Conservation (phyloP, 2,888 invertebrate species). For the Tyria jacobaeae region DNA sequence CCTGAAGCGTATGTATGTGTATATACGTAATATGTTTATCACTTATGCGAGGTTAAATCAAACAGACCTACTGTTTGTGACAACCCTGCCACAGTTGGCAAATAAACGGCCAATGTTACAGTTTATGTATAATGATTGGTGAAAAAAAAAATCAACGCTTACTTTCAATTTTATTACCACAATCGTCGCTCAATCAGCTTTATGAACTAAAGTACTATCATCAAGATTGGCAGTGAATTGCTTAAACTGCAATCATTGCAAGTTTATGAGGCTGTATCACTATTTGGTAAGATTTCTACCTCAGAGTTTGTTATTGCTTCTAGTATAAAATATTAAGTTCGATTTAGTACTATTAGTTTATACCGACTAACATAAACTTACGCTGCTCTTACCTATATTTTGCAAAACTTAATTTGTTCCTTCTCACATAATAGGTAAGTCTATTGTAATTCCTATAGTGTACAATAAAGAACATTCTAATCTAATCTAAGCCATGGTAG, state of each 20-base stretch:
- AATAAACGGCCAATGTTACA: conserved; percentile 38
- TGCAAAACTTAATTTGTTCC: too few relatives aligned
- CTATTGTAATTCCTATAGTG: too few relatives aligned
- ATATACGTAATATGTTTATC: not conserved
- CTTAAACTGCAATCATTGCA: conserved; percentile 12
- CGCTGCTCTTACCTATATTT: too few relatives aligned
- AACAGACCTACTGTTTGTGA: not conserved
- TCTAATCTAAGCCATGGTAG: too few relatives aligned
- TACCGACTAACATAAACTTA: too few relatives aligned
- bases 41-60: not conserved
- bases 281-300: not conserved
- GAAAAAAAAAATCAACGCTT: conserved; percentile 46
- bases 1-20: not conserved
- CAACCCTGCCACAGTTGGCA: conserved; percentile 21
- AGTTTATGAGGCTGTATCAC: not conserved
- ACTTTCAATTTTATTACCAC: conserved; percentile 47
- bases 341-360: not conserved
- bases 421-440: too few relatives aligned
- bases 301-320: too few relatives aligned
- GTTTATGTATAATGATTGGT: conserved; percentile 40
- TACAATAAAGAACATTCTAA: too few relatives aligned
- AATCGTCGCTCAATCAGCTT: conserved; percentile 25
- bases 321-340: too few relatives aligned
- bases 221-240: conserved; percentile 6
- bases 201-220: conserved; percentile 10